Evolutionary conservation across 1,140 invertebrate species (phyloP), one percentile per base, ranked within the genome.

Genomic region (Centruroides sculpturatus): DNA sequence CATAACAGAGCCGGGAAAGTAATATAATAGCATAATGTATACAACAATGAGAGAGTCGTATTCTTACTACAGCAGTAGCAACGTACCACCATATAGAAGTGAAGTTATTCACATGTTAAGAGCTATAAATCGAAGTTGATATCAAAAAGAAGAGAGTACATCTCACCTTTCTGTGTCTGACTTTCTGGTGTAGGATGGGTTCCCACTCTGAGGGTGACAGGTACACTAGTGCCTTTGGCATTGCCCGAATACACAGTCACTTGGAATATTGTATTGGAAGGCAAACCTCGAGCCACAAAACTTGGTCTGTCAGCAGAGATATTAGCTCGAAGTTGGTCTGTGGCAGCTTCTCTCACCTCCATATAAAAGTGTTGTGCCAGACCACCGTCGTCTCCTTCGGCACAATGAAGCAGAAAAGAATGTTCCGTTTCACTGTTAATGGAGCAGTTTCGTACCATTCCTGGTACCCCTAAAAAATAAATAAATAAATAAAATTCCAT

Each of bases 151-250:
- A 23, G 1, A 23, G 23, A 23, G 23, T 23, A 23, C 23, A 53
- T 34, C 51, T 23, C 8, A 53, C 51, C 51, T 53, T 23, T 53
- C 3, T 53, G 51, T 53, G 85, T 83, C 67, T 83, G 82, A 73
- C 89, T 89, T 74, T 90, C 86, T 10, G 87, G 86, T 71, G 89
- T 87, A 71, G 85, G 85, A 47, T 89, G 82, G 63, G 85, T 84
- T 68, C 89, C 87, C 69, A 89, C 87, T 71, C 91, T 86, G 9
- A 93, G 77, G 0, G 89, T 76, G 53, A 84, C 80, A 35, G 82
- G 80, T 66, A 89, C 86, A 63, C 87, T 89, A 61, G 83, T 81
- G 53, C 89, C 90, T 73, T 92, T 92, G 49, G 85, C 82, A 75
- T 93, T 93, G 65, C 82, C 81, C 46, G 89, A 85, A 71, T 89